Evolutionary conservation across 2,797 vertebrate genomes (phyloP), one percentile per base, ranked within the genome.

Genomic region (Lepilemur septentrionalis): DNA sequence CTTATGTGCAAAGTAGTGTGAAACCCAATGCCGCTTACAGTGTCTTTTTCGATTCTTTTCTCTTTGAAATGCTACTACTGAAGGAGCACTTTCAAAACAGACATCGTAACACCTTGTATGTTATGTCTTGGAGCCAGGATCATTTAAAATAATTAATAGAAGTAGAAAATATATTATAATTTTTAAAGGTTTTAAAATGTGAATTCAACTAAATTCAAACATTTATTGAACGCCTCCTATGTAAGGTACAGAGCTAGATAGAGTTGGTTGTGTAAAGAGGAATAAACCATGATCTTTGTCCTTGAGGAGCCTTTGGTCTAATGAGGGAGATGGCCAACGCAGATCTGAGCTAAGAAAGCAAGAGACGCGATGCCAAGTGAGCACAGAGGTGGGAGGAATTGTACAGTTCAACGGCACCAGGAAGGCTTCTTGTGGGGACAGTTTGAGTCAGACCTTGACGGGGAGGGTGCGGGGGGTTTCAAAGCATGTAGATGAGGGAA

Each of bases 41-140:
- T 78, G 38, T 63, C n/a, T 63, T 93, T 94, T 67, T 79, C 0
- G 1, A 32, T 89, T 61, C 14, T 52, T 89, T 83, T 70, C n/a
- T 59, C 57, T 97, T 96, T 88, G 70, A 89, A 75, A 84, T 69
- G 30, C 46, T 84, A n/a, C n/a, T 81, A 35, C 32, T 70, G 17
- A 95, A 46, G 41, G 46, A 70, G 15, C 46, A 67, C 52, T 93
- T 86, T 89, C 72, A 35, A 80, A 46, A 57, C 18, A 20, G 13
- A 52, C 82, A 61, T 17, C n/a, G 10, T 41, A 38, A 57, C 50
- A 67, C 28, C 59, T 61, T 88, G 35, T 20, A n/a, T 72, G 5
- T 65, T 96, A 80, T 83, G 4, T 63, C 52, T 76, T 69, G 32
- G n/a, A n/a, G 12, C 8, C 52, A 86, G 23, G 63, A 35, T 81